A percentile compares a stretch with the other conserved stretches of the same genome.
Evolutionary conservation across 2,888 invertebrate genomes (phyloP).

Genomic region (Torymus aiolomorphi): DNA sequence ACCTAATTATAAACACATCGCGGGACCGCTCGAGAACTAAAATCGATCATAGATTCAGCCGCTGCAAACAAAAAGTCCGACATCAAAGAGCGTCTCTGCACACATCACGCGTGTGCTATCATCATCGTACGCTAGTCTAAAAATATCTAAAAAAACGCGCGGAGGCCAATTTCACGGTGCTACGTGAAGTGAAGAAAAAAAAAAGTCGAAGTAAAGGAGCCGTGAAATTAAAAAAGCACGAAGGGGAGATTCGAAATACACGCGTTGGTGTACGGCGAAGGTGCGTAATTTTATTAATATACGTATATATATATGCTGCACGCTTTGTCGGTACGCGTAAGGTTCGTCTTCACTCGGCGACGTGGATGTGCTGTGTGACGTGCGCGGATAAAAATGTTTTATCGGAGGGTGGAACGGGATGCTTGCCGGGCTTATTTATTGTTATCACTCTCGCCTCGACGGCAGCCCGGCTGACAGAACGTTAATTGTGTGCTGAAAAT

Average conservation of each 20-base stretch:
- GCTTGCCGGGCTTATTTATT: slow-evolving; percentile 7
- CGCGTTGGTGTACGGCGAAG: slow-evolving; percentile 19
- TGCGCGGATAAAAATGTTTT: slow-evolving; percentile 40
- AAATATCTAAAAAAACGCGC: slow-evolving; percentile 15
- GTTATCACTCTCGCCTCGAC: background rate
- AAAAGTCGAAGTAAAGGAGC: slow-evolving; percentile 12
- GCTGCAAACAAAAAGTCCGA: too few relatives aligned
- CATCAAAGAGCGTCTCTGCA: too few relatives aligned
- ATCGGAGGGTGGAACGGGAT: background rate
- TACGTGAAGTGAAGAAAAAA: background rate
- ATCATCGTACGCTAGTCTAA: background rate
- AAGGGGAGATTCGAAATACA: slow-evolving; percentile 23
- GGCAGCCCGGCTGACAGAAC: slow-evolving; percentile 9
- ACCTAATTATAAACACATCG: too few relatives aligned
- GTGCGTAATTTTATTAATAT: slow-evolving; percentile 6
- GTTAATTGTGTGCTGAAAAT: slow-evolving; percentile 7
- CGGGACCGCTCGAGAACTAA: too few relatives aligned
- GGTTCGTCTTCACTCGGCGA: slow-evolving; percentile 20
- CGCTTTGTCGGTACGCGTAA: slow-evolving; percentile 38
- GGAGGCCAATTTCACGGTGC: slow-evolving; percentile 34
- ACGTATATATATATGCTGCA: background rate
- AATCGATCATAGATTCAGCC: too few relatives aligned
- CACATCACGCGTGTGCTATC: too few relatives aligned
- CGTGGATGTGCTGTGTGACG: slow-evolving; percentile 18
- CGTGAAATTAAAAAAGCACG: slow-evolving; percentile 36